A percentile compares a stretch with the other conserved stretches of the same genome.
These are phyloP conservation scores for Erpornis zantholeuca DNA, from an alignment of 2,113 vertebrate species.

Conservation along the genomic window DNA sequence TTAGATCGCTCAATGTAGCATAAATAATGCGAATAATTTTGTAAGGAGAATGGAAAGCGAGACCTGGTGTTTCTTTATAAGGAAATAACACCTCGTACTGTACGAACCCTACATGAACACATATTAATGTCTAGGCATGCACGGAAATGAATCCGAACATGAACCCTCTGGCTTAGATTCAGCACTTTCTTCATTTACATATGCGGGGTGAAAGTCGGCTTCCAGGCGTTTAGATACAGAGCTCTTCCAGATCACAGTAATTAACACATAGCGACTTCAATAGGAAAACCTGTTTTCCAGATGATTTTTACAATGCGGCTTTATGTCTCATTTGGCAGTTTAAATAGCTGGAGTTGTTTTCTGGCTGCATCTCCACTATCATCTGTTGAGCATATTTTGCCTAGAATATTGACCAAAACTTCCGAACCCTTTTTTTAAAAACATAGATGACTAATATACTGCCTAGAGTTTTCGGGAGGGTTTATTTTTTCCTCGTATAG, in stretches of 20 bases:
- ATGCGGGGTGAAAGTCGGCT: conserved; percentile 77
- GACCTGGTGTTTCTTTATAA: conserved; percentile 86
- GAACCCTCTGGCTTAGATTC: conserved; percentile 76
- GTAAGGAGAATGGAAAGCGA: conserved; percentile 83
- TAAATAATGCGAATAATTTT: conserved; percentile 89
- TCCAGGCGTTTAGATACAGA: conserved; percentile 77
- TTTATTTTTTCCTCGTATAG: not conserved
- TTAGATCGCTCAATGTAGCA: conserved; percentile 91
- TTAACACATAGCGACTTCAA: conserved; percentile 83
- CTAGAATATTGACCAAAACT: conserved; percentile 69
- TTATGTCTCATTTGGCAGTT: conserved; percentile 87
- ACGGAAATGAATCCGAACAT: conserved; percentile 75
- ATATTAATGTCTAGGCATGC: conserved; percentile 80
- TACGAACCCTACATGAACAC: conserved; percentile 75
- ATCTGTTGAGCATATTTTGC: conserved; percentile 83
- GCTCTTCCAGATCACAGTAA: conserved; percentile 83
- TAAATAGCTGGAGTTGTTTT: conserved; percentile 80
- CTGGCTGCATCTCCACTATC: conserved; percentile 79
- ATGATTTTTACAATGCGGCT: conserved; percentile 87
- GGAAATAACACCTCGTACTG: conserved; percentile 83
- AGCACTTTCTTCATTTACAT: conserved; percentile 76
- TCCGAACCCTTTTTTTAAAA: not conserved
- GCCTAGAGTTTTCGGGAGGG: not conserved
- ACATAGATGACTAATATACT: not conserved
- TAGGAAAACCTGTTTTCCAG: conserved; percentile 85